Evolutionary conservation across 2,113 vertebrate species (phyloP).

Genomic region (Albula goreensis): DNA sequence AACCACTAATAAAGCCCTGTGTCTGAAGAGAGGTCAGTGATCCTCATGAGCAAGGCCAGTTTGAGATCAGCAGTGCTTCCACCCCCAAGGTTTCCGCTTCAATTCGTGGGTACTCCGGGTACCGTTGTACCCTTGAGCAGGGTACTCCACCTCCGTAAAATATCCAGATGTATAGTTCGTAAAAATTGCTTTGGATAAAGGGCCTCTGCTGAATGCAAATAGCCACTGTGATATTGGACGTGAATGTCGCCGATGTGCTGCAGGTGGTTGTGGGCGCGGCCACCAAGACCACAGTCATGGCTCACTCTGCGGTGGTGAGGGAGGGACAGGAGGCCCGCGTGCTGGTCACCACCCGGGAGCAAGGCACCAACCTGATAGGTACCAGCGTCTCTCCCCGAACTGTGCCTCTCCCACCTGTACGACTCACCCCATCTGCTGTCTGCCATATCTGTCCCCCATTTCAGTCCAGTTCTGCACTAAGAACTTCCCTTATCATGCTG

Average conservation of each 20-base stretch:
- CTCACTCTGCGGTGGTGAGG: conserved; percentile 58
- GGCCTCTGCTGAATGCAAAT: not conserved
- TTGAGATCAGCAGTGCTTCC: not conserved
- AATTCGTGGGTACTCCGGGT: too few species aligned
- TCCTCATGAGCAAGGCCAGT: too few species aligned
- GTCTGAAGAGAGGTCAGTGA: conserved; percentile 58
- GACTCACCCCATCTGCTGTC: not conserved
- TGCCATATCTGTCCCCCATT: not conserved
- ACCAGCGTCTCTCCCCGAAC: conserved; percentile 21
- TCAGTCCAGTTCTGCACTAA: too few species aligned
- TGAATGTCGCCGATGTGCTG: not conserved
- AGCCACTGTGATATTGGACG: not conserved
- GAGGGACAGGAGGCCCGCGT: conserved; percentile 71
- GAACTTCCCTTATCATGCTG: too few species aligned
- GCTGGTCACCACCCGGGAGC: conserved; percentile 72
- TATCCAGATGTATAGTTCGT: too few species aligned
- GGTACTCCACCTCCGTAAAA: too few species aligned
- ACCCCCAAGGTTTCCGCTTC: not conserved
- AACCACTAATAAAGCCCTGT: too few species aligned
- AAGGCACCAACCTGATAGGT: conserved; percentile 85
- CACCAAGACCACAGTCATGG: conserved; percentile 62
- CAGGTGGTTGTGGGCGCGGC: conserved; percentile 72
- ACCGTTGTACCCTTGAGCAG: too few species aligned
- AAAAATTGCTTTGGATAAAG: too few species aligned
- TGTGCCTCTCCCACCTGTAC: not conserved